Conservation (phyloP, 2,113 vertebrate genomes). For the Spea bombifrons region DNA sequence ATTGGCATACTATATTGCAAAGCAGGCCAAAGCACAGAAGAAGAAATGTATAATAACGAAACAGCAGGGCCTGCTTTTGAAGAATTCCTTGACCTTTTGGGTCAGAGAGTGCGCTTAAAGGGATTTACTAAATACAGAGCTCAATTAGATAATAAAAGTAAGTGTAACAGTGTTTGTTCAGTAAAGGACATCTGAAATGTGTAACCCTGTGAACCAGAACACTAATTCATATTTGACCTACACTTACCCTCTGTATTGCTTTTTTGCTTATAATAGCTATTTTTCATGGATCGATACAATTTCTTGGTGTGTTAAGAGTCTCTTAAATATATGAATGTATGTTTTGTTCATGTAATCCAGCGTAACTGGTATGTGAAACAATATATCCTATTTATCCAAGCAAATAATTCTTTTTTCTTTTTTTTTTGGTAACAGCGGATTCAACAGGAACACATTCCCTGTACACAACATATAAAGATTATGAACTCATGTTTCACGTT, state of each 20-base stretch:
- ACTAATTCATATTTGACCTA: too few species aligned
- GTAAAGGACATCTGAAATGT: too few species aligned
- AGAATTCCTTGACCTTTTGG: slow-evolving; percentile 94
- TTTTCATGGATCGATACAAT: too few species aligned
- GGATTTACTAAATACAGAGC: slow-evolving; percentile 94
- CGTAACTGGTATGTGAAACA: too few species aligned
- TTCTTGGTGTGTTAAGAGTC: too few species aligned
- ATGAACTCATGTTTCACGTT: slow-evolving; percentile 97
- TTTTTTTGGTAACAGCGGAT: slow-evolving; percentile 73
- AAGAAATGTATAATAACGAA: slow-evolving; percentile 99
- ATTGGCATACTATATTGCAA: slow-evolving; percentile 95
- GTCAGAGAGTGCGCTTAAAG: slow-evolving; percentile 90
- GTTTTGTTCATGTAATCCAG: too few species aligned
- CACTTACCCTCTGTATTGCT: too few species aligned
- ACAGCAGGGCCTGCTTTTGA: slow-evolving; percentile 87
- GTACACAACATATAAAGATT: slow-evolving; percentile 96
- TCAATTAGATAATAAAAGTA: slow-evolving; percentile 98
- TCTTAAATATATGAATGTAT: too few species aligned
- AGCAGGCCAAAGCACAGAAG: slow-evolving; percentile 92
- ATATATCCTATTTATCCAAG: not conserved
- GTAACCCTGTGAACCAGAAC: too few species aligned
- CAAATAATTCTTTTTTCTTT: slow-evolving; percentile 20
- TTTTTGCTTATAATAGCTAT: too few species aligned
- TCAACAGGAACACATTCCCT: slow-evolving; percentile 96
- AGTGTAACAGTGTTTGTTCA: slow-evolving; percentile 50